phyloP scores from a whole-genome alignment of 2,113 vertebrate species.

The Desmodus rotundus region DNA sequence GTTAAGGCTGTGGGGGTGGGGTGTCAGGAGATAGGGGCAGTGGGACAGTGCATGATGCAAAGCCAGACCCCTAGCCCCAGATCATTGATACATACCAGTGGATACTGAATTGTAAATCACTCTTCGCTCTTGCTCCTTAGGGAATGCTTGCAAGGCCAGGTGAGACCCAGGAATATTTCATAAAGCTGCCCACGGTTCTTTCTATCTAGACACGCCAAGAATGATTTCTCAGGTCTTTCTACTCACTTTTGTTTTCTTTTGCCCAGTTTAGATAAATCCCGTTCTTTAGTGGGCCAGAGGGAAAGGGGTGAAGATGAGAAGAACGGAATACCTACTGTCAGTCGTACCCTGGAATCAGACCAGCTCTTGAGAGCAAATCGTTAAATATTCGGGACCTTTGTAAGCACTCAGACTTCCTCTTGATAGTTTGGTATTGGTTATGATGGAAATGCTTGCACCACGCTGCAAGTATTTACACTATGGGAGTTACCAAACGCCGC shows the following conservation, averaged over 20 bases:
- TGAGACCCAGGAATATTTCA: neutral
- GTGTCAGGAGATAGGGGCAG: accelerated
- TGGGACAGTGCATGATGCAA: neutral
- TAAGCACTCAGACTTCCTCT: neutral
- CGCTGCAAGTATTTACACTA: neutral
- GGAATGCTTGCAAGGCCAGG: neutral
- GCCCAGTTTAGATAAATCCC: neutral
- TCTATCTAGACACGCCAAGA: neutral
- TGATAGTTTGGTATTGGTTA: neutral
- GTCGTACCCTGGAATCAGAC: neutral
- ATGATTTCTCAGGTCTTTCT: neutral
- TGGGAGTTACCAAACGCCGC: neutral
- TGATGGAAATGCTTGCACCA: neutral
- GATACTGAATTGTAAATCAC: neutral
- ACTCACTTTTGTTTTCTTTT: neutral
- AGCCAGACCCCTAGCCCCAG: neutral
- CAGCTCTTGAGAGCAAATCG: neutral
- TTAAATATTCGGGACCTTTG: neutral
- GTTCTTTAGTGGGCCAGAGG: neutral
- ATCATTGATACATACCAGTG: neutral
- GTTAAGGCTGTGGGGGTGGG: neutral
- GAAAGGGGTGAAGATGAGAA: neutral
- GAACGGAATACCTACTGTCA: neutral
- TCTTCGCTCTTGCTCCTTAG: neutral
- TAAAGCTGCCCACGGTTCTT: neutral